Percentiles rank a stretch among this genome's conserved stretches.
Conservation (phyloP, 2,888 invertebrate species). For the Dasysyrphus tricinctus region DNA sequence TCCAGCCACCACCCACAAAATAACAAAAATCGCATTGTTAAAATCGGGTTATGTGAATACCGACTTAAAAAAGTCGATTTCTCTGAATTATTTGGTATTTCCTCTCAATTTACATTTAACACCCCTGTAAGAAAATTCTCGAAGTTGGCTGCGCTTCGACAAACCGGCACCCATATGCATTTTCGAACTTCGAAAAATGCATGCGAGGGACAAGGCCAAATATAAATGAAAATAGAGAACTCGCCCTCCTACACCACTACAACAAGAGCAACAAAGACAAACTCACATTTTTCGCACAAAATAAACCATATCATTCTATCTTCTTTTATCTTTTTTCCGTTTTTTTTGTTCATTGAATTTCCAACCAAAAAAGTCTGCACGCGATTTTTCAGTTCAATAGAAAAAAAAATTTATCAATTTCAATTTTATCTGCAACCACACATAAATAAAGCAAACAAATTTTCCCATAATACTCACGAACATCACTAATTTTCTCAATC, state of each 20-base stretch:
- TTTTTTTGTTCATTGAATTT: constrained; percentile 76
- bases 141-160: constrained; percentile 36
- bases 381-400: constrained; percentile 73
- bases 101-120: background rate
- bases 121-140: background rate
- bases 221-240: constrained; percentile 70
- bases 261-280: constrained; percentile 59
- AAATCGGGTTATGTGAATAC: too few relatives aligned
- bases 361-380: constrained; percentile 76
- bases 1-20: too few relatives aligned
- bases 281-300: constrained; percentile 29
- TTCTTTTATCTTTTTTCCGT: constrained; percentile 51
- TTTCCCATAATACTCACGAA: constrained; percentile 63
- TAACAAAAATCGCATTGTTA: too few relatives aligned
- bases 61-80: too few relatives aligned
- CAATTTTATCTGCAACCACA: constrained; percentile 57
- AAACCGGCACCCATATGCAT: constrained; percentile 44
- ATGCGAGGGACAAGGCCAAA: constrained; percentile 60
- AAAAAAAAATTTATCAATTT: constrained; percentile 66
- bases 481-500: constrained; percentile 38
- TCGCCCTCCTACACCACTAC: constrained; percentile 47
- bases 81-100: too few relatives aligned
- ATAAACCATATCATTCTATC: constrained; percentile 54
- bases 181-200: constrained; percentile 67
- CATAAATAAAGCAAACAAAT: constrained; percentile 35